phyloP scores from a whole-genome alignment of 2,113 vertebrate genomes.

The Phalacrocorax pelagicus region DNA sequence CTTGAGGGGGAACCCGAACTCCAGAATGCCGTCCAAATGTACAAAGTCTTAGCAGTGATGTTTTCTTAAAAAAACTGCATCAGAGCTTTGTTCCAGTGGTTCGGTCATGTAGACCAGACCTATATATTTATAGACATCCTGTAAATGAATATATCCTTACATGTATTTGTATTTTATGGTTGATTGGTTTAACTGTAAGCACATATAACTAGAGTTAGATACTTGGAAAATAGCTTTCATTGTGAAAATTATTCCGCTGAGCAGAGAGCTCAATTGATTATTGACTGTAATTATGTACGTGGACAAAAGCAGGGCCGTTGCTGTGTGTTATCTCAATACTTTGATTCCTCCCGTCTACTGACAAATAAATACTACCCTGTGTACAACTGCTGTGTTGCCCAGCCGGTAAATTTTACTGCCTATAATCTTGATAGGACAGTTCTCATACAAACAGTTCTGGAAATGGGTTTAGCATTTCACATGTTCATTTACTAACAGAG shows the following conservation, averaged over 20 bases:
- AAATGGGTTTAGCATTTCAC: background rate
- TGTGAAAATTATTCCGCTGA: background rate
- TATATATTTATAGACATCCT: background rate
- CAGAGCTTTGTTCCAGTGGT: background rate
- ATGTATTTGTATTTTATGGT: background rate
- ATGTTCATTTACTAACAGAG: background rate
- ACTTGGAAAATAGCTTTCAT: background rate
- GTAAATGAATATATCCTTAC: background rate
- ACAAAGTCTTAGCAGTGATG: background rate
- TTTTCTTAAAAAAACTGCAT: background rate
- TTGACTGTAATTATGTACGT: background rate
- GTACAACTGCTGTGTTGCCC: background rate
- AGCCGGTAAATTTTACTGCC: background rate
- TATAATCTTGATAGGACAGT: background rate
- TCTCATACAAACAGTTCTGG: background rate
- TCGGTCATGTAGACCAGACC: background rate
- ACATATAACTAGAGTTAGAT: background rate
- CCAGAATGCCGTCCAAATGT: background rate
- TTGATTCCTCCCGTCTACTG: background rate
- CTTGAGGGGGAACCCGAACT: background rate
- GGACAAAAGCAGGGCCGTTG: background rate
- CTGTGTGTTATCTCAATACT: background rate
- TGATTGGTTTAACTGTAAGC: background rate
- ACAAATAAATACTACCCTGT: conserved; percentile 38
- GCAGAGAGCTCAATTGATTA: background rate